phyloP scores from a whole-genome alignment of 1,140 invertebrate genomes.

The Phocides pigmalion region DNA sequence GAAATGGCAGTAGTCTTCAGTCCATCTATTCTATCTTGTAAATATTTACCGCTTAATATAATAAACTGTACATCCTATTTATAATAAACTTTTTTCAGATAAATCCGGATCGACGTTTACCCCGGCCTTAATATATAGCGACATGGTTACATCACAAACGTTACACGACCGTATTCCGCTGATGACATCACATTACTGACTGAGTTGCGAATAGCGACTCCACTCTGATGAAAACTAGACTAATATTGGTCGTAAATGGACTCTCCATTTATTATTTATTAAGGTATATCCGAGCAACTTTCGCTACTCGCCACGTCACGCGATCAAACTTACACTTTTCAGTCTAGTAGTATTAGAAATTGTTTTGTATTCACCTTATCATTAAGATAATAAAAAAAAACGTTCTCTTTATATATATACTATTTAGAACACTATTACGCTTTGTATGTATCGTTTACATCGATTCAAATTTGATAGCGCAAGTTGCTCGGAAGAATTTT shows the following conservation, averaged over 20 bases:
- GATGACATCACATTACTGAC: conserved; percentile 15
- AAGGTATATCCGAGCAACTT: conserved; percentile 8
- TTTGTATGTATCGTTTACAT: conserved; percentile 7
- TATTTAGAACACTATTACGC: conserved; percentile 4
- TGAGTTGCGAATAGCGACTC: conserved; percentile 10
- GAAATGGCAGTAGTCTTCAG: too few relatives aligned
- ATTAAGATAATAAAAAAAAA: conserved; percentile 3
- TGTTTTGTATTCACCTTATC: conserved; percentile 16
- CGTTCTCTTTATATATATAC: conserved; percentile 17
- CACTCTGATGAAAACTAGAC: conserved; percentile 2
- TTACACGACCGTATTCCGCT: conserved; percentile 5
- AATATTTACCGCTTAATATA: too few relatives aligned
- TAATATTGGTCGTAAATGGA: conserved; percentile 5
- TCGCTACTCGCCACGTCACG: neutral
- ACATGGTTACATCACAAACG: conserved; percentile 6
- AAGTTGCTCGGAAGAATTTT: conserved; percentile 16
- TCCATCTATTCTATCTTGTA: too few relatives aligned
- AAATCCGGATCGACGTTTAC: neutral
- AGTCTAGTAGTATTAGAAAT: conserved; percentile 22
- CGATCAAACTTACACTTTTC: conserved; percentile 10
- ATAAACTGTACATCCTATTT: too few relatives aligned
- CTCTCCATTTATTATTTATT: neutral
- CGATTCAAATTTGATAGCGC: neutral
- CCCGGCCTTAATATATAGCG: conserved; percentile 1
- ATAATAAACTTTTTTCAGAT: conserved; percentile 6